Evolutionary conservation across 2,113 vertebrate species (phyloP), one percentile per base, ranked within the genome.

Genomic region (Diadophis punctatus): DNA sequence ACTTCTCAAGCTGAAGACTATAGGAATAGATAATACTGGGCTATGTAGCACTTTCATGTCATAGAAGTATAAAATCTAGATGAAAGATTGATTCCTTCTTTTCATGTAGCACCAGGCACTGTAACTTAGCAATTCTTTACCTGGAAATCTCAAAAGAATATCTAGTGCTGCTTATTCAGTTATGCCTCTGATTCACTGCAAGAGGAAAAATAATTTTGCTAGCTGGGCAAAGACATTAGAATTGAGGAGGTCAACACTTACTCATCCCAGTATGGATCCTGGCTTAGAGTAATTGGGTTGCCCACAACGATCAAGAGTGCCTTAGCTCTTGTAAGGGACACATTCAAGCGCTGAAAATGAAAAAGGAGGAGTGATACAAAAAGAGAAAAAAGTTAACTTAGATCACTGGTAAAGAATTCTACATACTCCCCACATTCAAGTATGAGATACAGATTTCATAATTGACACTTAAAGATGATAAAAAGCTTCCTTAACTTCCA

Each of bases 261-360:
- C 99, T 93, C 95, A 58, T 93, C 94, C 99, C 99, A 99, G 94
- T 97, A 96, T 0, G 46, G 43, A 85, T 99, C 99, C 3, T 97
- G 96, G 86, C 94, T 94, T 93, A 99, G 97, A 93, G 99, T 98
- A 0, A 93, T 60, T 0, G 99, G 98, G 96, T 99, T 99, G 53
- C 99, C 99, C 95, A 99, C 98, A 91, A 99, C 95, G 0, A 99
- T 98, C 93, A 99, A 96, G 95, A 99, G 96, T 55, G 99, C 96
- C 96, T 99, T 99, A 93, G 99, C 98, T 96, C 99, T 97, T 48
- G 99, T 99, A 96, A 99, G 93, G 43, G 99, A 98, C 94, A 99
- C 99, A 0, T 99, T 99, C 94, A 99, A 97, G 95, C 99, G 98
- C 99, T 99, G 97, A 12, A 39, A 39, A 49, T 16, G 90, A 52